Conservation (phyloP, 1,140 invertebrate species). For the Anoplophora glabripennis region DNA sequence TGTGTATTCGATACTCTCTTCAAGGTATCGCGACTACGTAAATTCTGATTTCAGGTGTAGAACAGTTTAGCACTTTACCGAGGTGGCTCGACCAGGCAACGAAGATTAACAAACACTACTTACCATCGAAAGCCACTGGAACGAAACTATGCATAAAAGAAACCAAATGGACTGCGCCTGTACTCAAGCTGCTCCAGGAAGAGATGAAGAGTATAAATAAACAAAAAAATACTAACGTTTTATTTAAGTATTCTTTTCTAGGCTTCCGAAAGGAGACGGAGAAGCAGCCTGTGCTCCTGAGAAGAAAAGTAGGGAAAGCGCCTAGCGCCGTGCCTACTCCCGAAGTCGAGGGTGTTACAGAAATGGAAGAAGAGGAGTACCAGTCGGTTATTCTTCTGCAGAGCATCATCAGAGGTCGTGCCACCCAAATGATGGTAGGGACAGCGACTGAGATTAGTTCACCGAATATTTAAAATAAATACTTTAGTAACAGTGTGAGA, state of each 20-base stretch:
- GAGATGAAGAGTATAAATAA: slow-evolving; percentile 55
- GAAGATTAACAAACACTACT: slow-evolving; percentile 21
- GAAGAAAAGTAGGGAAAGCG: slow-evolving; percentile 21
- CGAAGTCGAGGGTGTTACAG: slow-evolving; percentile 52
- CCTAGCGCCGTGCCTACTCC: slow-evolving; percentile 52
- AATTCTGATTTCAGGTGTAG: slow-evolving; percentile 33
- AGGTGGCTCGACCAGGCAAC: slow-evolving; percentile 41
- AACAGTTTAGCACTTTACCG: slow-evolving; percentile 43
- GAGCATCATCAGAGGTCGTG: slow-evolving; percentile 63
- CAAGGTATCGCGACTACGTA: background rate
- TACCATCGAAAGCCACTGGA: slow-evolving; percentile 26
- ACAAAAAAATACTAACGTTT: background rate
- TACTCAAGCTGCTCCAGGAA: slow-evolving; percentile 56
- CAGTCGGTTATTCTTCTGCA: slow-evolving; percentile 62
- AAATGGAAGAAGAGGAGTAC: slow-evolving; percentile 56
- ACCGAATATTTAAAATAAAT: background rate
- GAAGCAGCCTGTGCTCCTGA: slow-evolving; percentile 24
- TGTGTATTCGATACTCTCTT: slow-evolving; percentile 9
- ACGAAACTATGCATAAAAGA: slow-evolving; percentile 54
- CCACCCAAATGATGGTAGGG: slow-evolving; percentile 66
- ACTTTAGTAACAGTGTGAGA: background rate
- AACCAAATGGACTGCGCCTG: slow-evolving; percentile 62
- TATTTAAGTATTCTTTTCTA: background rate
- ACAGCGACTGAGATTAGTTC: background rate
- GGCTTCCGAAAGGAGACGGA: slow-evolving; percentile 23